Evolutionary conservation across 1,140 invertebrate genomes (phyloP).

Genomic region (Oppia nitens): DNA sequence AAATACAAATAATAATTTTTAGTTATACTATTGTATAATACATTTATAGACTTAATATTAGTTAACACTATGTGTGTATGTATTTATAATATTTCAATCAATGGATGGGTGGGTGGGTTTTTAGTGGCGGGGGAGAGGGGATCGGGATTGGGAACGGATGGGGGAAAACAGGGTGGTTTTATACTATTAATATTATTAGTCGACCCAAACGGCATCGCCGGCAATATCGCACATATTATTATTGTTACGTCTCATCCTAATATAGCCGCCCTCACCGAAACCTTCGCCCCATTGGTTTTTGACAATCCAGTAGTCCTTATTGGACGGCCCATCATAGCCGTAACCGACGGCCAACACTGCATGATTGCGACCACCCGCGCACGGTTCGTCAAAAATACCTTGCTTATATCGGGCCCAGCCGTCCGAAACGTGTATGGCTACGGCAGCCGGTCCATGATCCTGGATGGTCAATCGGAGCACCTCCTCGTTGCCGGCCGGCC

Average conservation of each 20-base stretch:
- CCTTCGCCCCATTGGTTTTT: conserved; percentile 21
- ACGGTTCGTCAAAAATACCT: conserved; percentile 10
- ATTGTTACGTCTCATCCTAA: conserved; percentile 71
- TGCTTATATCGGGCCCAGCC: conserved; percentile 6
- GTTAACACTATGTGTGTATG: no score
- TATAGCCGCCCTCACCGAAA: conserved; percentile 46
- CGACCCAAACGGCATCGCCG: conserved; percentile 36
- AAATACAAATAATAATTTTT: no score
- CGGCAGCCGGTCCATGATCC: conserved; percentile 35
- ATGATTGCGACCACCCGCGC: conserved; percentile 29
- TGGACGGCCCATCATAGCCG: conserved; percentile 25
- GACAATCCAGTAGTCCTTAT: conserved; percentile 19
- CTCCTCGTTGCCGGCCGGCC: conserved; percentile 23
- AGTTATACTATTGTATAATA: no score
- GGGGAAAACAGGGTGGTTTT: no score
- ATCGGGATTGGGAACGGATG: no score
- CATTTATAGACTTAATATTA: no score
- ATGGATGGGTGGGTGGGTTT: no score
- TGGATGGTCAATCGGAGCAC: conserved; percentile 33
- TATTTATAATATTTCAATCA: no score
- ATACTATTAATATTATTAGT: no score
- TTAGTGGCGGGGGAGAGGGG: no score
- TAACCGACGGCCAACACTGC: conserved; percentile 39
- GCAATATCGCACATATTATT: conserved; percentile 69
- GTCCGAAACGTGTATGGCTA: conserved; percentile 34